Percentiles rank a stretch among this genome's conserved stretches.
These are phyloP conservation scores for Cynaeus angustus DNA, from an alignment of 2,888 invertebrate species.

Conservation along the genomic window DNA sequence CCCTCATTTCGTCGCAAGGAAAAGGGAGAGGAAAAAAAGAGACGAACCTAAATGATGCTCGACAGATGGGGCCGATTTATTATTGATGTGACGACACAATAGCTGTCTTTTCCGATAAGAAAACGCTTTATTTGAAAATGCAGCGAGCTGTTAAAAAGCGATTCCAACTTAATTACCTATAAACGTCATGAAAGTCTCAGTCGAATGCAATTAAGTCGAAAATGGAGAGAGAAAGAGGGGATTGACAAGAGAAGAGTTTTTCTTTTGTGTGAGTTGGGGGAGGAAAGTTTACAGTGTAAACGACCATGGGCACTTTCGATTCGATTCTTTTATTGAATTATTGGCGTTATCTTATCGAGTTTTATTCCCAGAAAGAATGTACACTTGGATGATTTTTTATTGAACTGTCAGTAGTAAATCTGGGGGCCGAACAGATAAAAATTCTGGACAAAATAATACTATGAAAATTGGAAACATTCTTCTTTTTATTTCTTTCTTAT, in stretches of 20 bases:
- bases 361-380: too few species aligned
- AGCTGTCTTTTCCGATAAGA: constrained; percentile 40
- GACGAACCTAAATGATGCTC: constrained; percentile 4
- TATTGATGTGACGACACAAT: constrained; percentile 39
- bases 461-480: too few species aligned
- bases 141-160: constrained; percentile 44
- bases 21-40: neutral
- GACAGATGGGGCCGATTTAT: constrained; percentile 28
- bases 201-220: constrained; percentile 42
- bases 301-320: neutral
- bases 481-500: too few species aligned
- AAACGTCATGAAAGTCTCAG: constrained; percentile 44
- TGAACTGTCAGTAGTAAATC: too few species aligned
- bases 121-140: constrained; percentile 46
- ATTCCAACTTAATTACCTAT: constrained; percentile 49
- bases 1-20: neutral
- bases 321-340: too few species aligned
- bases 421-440: too few species aligned
- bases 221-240: constrained; percentile 3
- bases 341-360: too few species aligned
- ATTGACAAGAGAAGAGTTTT: constrained; percentile 9
- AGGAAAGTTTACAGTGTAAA: constrained; percentile 1
- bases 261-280: constrained; percentile 10
- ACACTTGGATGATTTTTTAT: too few species aligned
- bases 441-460: too few species aligned